A percentile compares a stretch with the other conserved stretches of the same genome.
These are phyloP conservation scores for Lepus europaeus DNA, from an alignment of 2,113 vertebrate species.

Conservation along the genomic window DNA sequence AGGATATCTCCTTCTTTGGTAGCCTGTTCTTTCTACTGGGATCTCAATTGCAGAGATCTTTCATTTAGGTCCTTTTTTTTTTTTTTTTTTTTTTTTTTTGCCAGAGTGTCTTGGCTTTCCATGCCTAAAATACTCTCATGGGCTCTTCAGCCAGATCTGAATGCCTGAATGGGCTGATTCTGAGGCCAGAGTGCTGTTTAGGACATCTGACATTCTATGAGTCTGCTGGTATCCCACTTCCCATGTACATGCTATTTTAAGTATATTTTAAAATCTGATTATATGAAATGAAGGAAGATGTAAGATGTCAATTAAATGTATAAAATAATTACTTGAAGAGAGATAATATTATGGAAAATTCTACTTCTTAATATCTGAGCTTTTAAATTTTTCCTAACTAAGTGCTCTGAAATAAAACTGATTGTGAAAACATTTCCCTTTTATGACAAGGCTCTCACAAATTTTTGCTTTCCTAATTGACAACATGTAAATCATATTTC, in stretches of 20 bases:
- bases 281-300: not conserved
- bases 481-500: not conserved
- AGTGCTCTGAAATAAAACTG: not conserved
- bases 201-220: too few relatives aligned
- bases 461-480: constrained; percentile 6
- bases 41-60: too few relatives aligned
- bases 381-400: not conserved
- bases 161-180: too few relatives aligned
- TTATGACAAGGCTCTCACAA: not conserved
- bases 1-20: too few relatives aligned
- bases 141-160: too few relatives aligned
- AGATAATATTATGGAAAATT: not conserved
- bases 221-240: too few relatives aligned
- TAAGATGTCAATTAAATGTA: not conserved
- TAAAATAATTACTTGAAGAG: not conserved
- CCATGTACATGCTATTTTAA: not conserved
- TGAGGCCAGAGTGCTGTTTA: too few relatives aligned
- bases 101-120: too few relatives aligned
- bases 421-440: constrained; percentile 54
- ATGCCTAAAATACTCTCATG: too few relatives aligned
- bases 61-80: too few relatives aligned
- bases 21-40: too few relatives aligned
- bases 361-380: not conserved
- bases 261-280: not conserved
- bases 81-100: too few relatives aligned